Base-by-base conservation (phyloP, 1,140 invertebrate species). In the Hylaeus volcanicus region DNA sequence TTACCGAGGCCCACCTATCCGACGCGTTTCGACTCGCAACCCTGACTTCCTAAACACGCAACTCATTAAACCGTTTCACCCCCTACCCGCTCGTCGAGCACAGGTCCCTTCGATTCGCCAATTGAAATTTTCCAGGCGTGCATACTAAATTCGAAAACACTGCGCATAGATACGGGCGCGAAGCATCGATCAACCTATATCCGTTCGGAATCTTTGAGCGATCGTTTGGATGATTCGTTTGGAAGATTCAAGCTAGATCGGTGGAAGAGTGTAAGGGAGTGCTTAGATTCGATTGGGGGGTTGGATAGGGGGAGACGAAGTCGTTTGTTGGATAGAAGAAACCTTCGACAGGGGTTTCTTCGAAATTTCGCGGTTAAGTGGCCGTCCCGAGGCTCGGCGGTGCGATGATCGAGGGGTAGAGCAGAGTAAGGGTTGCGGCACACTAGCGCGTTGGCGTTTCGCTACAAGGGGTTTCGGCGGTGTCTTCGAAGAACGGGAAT, bases 321-420 rank as follows among this genome's bases (percentile, higher is more conserved):
- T 1, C 15, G 56, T 51, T 51, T 45, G 11, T 5, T 12, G 39
- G 61, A n/a, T 51, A 4, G n/a, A 48, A n/a, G 14, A 41, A 11
- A 56, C 3, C 9, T 0, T 5, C 45, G 64, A 63, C 9, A 43
- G 37, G 51, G 12, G 48, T 51, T 79, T 73, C 12, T 79, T 79
- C 37, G 14, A 74, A 79, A 79, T 73, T 79, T 73, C 70, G 77
- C 77, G 77, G 77, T 53, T 79, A 74, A 79, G 26, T 58, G 51
- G 70, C 26, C 37, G 70, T 64, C 8, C 45, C 14, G 51, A 43
- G 51, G 41, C 5, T 39, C 2, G 58, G 39, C n/a, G 65, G 12
- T 9, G 15, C 14, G 55, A 9, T 12, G 37, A 3, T 0, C 43
- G 45, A 45, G 39, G 12, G 53, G 45, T 8, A 61, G n/a, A 43